Base-by-base conservation (phyloP, 2,113 vertebrate species). In the Nibea coibor region DNA sequence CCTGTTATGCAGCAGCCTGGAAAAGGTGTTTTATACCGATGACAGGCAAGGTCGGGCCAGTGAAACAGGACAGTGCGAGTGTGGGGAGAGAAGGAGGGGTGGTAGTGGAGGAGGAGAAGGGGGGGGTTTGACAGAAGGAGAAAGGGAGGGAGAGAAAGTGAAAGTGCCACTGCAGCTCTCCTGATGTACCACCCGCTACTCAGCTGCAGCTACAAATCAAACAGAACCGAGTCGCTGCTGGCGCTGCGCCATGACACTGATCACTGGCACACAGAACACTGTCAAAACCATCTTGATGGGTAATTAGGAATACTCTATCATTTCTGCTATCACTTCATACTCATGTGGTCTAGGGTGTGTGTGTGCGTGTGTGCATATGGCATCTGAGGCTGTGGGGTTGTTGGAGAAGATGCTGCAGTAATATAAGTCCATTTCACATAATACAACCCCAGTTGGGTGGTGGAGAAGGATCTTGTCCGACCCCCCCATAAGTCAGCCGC, bases 261-360 rank as follows among this genome's bases (percentile, higher is more conserved):
- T 92, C 89, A 87, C 88, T 92, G 83, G 89, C 90, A 86, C 88
- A 86, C 77, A 67, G 78, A 89, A 91, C 86, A 77, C 89, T 91
- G 92, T 94, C 89, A 93, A 91, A 94, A 91, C 87, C 91, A 89
- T 89, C 91, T 91, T 90, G 76, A 87, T 91, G 85, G 90, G 87
- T 94, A 91, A 94, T 95, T 94, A 92, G 89, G 84, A 91, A 81
- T 77, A 87, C 83, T 93, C 89, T 82, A 89, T 93, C 86, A 90
- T 90, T 84, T 57, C 80, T 81, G 83, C 81, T 88, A 88, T 92
- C 71, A 79, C 90, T 86, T n/a, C n/a, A n/a, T n/a, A n/a, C 62
- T 85, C n/a, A 24, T 69, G 59, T 51, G 43, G 80, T 53, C 11
- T 43, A 5, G 24, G 63, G 39, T 59, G 72, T 65, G 31, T 35